Percentiles rank a stretch among this genome's conserved stretches.
Conservation (phyloP, 2,797 vertebrate species). For the Pantherophis alleghaniensis region DNA sequence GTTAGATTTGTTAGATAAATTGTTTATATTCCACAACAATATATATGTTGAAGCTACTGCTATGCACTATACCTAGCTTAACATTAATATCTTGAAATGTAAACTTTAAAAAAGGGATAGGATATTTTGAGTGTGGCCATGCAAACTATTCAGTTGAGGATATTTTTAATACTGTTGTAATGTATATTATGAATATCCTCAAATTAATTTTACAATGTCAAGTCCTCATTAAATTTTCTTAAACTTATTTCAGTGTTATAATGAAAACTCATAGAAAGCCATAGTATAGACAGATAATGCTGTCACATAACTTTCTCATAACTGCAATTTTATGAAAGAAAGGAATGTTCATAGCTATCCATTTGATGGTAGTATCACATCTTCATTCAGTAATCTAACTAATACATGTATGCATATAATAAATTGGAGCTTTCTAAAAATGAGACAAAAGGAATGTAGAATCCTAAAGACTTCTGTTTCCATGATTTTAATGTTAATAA, state of each 20-base stretch:
- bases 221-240: background rate
- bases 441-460: background rate
- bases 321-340: background rate
- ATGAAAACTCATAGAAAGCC: background rate
- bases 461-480: background rate
- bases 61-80: background rate
- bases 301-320: background rate
- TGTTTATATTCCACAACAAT: background rate
- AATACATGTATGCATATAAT: background rate
- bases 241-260: constrained; percentile 4
- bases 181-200: background rate
- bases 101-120: background rate
- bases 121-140: background rate
- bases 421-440: background rate
- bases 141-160: constrained; percentile 3
- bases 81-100: background rate
- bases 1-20: background rate
- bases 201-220: no score
- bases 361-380: background rate
- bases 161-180: constrained; percentile 32
- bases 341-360: background rate
- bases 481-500: background rate
- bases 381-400: background rate
- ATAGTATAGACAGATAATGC: background rate
- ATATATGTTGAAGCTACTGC: background rate